Base-by-base conservation (phyloP, 2,888 invertebrate species). In the Automeris io region DNA sequence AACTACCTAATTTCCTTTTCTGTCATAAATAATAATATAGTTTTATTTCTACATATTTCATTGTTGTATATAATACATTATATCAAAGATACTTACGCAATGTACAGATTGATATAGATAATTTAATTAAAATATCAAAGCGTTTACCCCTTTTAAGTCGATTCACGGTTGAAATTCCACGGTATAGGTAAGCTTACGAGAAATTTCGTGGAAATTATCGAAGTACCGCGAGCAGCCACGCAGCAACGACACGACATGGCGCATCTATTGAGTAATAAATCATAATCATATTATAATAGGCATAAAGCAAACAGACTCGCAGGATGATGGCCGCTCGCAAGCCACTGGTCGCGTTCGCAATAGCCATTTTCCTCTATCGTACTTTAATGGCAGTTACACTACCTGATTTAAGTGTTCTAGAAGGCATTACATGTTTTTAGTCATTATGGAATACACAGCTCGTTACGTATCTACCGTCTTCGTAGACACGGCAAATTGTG, bases 181-280 rank as follows among this genome's bases (percentile, higher is more conserved):
- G 57, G 59, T 62, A 62, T 68, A 66, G 61, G 58, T 68, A 64
- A 70, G 70, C 62, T 70, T 64, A 33, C 60, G 71, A 64, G 69
- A 74, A 77, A 76, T 80, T 74, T 65, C 56, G 60, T 60, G 57
- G 60, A 76, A 78, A 81, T 79, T 71, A 70, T 65, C 46, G 55
- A 57, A 67, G 59, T 60, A 59, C 43, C 54, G 57, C 48, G 45
- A 54, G 51, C 39, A 51, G 48, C 53, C n/a, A n/a, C n/a, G n/a
- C n/a, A n/a, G n/a, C n/a, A n/a, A n/a, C n/a, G n/a, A n/a, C n/a
- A 46, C 55, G 49, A 52, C 55, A 60, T 55, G 64, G 61, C 58
- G 61, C 73, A 72, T 77, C 80, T 78, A 83, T 82, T 77, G 70
- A 80, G 78, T 61, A 75, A 82, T 81, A 81, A 82, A 82, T 83